Evolutionary conservation across 2,888 invertebrate species (phyloP).

Genomic region (Eremobia ochroleuca): DNA sequence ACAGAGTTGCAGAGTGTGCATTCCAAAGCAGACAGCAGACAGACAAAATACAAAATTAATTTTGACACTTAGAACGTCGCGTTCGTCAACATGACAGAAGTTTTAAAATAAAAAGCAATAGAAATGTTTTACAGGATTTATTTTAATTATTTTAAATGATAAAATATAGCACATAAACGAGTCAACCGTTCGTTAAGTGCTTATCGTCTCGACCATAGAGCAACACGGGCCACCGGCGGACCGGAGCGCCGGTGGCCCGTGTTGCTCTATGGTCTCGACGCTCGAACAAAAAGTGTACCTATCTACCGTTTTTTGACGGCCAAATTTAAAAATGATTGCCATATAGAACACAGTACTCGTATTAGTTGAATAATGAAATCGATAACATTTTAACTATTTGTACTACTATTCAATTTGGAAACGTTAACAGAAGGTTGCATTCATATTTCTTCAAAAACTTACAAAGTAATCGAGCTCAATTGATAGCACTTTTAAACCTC

Average conservation of each 20-base stretch:
- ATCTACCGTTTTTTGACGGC: neutral
- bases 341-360: neutral
- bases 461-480: neutral
- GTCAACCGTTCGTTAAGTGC: too few relatives aligned
- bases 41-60: too few relatives aligned
- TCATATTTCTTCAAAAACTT: neutral
- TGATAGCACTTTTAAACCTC: neutral
- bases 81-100: too few relatives aligned
- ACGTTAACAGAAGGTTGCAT: neutral
- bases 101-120: too few relatives aligned
- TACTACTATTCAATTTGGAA: neutral
- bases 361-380: neutral
- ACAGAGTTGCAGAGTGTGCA: neutral
- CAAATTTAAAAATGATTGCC: neutral
- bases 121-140: too few relatives aligned
- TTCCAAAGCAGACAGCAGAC: too few relatives aligned
- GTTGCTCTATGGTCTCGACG: neutral
- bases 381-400: neutral
- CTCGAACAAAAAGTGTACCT: neutral
- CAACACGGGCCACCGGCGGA: too few relatives aligned
- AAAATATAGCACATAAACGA: too few relatives aligned
- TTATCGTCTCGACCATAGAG: neutral
- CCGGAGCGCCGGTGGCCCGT: too few relatives aligned
- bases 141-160: too few relatives aligned
- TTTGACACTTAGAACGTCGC: too few relatives aligned